phyloP scores from a whole-genome alignment of 1,140 invertebrate genomes.

The Rhizoglyphus robini region DNA sequence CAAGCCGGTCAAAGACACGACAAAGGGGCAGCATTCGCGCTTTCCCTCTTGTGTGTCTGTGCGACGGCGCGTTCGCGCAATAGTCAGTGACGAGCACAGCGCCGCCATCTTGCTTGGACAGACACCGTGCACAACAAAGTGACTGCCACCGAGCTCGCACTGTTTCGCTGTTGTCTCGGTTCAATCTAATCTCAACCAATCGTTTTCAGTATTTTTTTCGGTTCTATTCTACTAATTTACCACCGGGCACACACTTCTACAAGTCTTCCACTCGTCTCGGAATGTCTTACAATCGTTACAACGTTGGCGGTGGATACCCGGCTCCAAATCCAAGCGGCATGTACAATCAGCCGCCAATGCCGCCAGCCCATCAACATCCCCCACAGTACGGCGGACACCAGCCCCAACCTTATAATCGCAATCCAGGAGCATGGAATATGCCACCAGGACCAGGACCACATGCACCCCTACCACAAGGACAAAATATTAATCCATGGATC shows the following conservation, averaged over 20 bases:
- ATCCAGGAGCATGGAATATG: neutral
- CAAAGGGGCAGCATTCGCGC: no score
- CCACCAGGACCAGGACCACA: neutral
- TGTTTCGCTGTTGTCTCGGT: neutral
- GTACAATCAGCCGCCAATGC: neutral
- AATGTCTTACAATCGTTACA: neutral
- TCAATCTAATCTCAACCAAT: neutral
- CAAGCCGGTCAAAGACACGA: no score
- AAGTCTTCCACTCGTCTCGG: no score
- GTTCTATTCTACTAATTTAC: neutral
- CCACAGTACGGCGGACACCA: neutral
- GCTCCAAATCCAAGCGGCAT: neutral
- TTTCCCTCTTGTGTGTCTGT: no score
- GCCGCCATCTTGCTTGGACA: neutral
- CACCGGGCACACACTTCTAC: neutral
- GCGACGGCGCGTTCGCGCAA: neutral
- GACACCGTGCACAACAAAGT: neutral
- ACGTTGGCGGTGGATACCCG: neutral
- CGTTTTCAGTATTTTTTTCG: neutral
- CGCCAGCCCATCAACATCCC: no score
- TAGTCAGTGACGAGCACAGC: neutral
- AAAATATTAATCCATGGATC: slow-evolving; percentile 12
- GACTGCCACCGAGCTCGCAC: neutral
- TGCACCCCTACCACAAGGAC: neutral
- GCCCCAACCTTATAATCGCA: neutral